Evolutionary conservation across 2,888 invertebrate species (phyloP).

Genomic region (Drosophila birchii): DNA sequence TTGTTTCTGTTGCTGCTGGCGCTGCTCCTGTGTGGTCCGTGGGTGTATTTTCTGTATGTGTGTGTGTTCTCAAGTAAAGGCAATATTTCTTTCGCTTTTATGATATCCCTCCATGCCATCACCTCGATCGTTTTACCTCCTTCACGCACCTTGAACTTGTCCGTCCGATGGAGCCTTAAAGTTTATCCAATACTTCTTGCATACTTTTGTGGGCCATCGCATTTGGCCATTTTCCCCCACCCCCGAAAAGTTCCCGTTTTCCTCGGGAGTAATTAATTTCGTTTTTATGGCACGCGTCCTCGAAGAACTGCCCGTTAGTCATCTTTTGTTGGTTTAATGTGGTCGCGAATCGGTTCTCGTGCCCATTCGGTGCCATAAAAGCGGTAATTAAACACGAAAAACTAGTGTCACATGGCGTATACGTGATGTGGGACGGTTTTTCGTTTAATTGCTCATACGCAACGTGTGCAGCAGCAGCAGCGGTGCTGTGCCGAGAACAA

Average conservation of each 20-base stretch:
- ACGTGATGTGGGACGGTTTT: constrained; percentile 67
- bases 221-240: neutral
- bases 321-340: constrained; percentile 40
- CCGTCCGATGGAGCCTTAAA: constrained; percentile 30
- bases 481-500: constrained; percentile 1
- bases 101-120: constrained; percentile 31
- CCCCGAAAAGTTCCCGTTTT: constrained; percentile 4
- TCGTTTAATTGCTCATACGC: constrained; percentile 62
- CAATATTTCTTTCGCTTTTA: constrained; percentile 58
- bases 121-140: constrained; percentile 2
- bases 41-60: constrained; percentile 16
- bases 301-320: constrained; percentile 48
- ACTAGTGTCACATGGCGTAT: constrained; percentile 77
- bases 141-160: constrained; percentile 47
- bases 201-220: constrained; percentile 31
- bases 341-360: constrained; percentile 61
- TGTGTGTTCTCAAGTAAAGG: constrained; percentile 39
- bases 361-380: constrained; percentile 63
- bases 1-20: constrained; percentile 35
- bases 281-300: constrained; percentile 69
- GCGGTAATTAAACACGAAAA: constrained; percentile 73
- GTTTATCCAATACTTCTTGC: constrained; percentile 42
- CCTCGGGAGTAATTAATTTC: constrained; percentile 70
- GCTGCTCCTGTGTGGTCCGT: constrained; percentile 21
- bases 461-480: constrained; percentile 30